Evolutionary conservation across 1,140 invertebrate genomes (phyloP).

Genomic region (Drosophila melanica): DNA sequence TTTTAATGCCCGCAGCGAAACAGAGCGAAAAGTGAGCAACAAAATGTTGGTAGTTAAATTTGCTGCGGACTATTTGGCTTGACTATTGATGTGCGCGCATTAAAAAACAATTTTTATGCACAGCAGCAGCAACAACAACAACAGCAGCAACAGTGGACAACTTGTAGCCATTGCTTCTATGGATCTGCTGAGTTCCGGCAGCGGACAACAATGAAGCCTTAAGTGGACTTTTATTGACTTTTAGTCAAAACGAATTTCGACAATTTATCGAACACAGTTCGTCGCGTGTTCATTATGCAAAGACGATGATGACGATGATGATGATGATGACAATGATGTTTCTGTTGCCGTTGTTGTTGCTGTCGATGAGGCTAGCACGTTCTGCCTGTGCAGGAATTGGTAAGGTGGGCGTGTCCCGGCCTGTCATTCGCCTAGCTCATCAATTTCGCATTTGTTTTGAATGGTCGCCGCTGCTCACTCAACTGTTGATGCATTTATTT

Average conservation of each 20-base stretch:
- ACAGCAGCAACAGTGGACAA: constrained; percentile 18
- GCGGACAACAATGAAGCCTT: constrained; percentile 76
- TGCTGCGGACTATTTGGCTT: constrained; percentile 77
- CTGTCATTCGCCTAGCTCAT: constrained; percentile 77
- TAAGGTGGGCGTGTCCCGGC: constrained; percentile 36
- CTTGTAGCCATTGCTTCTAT: constrained; percentile 7
- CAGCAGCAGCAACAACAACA: constrained; percentile 39
- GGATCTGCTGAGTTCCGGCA: constrained; percentile 21
- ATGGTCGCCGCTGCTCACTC: constrained; percentile 35
- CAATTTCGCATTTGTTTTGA: constrained; percentile 77
- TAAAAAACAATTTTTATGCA: constrained; percentile 81
- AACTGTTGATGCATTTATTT: constrained; percentile 59
- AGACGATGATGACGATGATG: constrained; percentile 39
- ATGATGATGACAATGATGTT: constrained; percentile 24
- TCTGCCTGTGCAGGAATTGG: constrained; percentile 7
- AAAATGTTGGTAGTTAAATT: constrained; percentile 76
- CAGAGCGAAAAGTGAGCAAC: constrained; percentile 55
- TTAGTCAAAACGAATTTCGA: constrained; percentile 80
- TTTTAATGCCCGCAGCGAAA: constrained; percentile 35
- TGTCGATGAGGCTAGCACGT: constrained; percentile 37
- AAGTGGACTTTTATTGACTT: constrained; percentile 82
- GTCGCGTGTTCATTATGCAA: constrained; percentile 71
- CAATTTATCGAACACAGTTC: constrained; percentile 78
- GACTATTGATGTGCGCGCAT: constrained; percentile 79
- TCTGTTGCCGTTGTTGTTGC: constrained; percentile 23